Evolutionary conservation across 2,888 invertebrate species (phyloP), one percentile per base, ranked within the genome.

Genomic region (Zeuzera pyrina): DNA sequence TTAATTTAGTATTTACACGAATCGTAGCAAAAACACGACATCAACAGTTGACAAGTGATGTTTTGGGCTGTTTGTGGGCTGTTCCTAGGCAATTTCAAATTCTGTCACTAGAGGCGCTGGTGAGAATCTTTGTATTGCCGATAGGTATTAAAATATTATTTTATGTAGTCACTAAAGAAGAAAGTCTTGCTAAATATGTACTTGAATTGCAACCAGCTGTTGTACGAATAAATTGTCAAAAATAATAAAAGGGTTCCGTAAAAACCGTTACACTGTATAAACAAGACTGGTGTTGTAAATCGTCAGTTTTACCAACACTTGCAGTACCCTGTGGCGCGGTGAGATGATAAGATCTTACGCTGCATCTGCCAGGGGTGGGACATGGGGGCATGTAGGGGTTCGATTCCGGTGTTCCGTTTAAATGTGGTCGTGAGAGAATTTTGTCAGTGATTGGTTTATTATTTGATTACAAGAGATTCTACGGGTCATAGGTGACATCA

Each of bases 211-310:
- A 6, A 28, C 32, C 28, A 28, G 14, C 28, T 28, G 28, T 14
- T 15, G 8, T 28, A 15, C 14, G 29, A 36, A 38, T 30, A 27
- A 38, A 30, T 38, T 41, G 33, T 29, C 21, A n/a, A 36, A 43
- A 51, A 49, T 12, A 28, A 33, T 19, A 24, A 21, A 35, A 58
- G 62, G 67, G 61, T 63, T 57, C 51, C 45, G n/a, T 28, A 15
- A 14, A 61, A 73, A 61, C 78, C 78, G 79, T 79, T 78, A 77
- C 71, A 64, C 49, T 52, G 61, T 56, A 59, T 66, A 67, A 70
- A 70, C 66, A 69, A 62, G 58, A 55, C 58, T 57, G 60, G 57
- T 62, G 54, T 43, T 42, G 51, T 58, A 57, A 57, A 59, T 66
- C 65, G 69, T 66, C 59, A 61, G 59, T 62, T 62, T 59, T 47